Evolutionary conservation across 1,140 invertebrate genomes (phyloP), one percentile per base, ranked within the genome.

Genomic region (Chrysomallon squamiferum): DNA sequence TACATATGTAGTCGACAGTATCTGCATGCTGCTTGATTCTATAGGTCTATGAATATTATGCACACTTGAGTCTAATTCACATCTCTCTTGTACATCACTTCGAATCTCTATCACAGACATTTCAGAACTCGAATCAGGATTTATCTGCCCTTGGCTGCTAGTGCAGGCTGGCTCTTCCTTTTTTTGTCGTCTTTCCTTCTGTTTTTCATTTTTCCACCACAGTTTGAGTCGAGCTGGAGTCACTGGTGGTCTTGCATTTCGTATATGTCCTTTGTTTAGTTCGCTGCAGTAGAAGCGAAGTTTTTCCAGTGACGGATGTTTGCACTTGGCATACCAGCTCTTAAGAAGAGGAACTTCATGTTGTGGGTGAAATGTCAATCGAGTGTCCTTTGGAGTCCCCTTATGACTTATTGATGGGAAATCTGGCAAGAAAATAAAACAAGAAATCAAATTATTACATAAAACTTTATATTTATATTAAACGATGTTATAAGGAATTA

Each of bases 161-260:
- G 35, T 7, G 35, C 35, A 38, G 15, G 35, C 5, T 52, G 50
- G 3, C 22, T 54, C 22, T 30, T 62, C 54, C 45, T 58, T 62
- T 62, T 47, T 32, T n/a, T 56, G 57, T 1, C 71, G 49, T 50
- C 65, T 70, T 63, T 80, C 76, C 49, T 79, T 59, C 54, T 85
- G 84, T 59, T 73, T 71, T 68, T 84, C 82, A 71, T 85, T 85
- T 74, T 84, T 84, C 82, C 82, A 85, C 84, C 84, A 85, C 54
- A 79, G 83, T 69, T 81, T 83, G 9, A 85, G 54, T 47, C 73
- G 78, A 6, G 63, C 64, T 0, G 76, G 30, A 9, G 75, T 76
- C 11, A 85, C 71, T 73, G 83, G 81, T n/a, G 74, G 75, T 59
- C 70, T 70, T 65, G 79, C 78, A 54, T 77, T 73, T 20, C 83